Evolutionary conservation across 2,797 vertebrate species (phyloP).

Genomic region (Manis javanica): DNA sequence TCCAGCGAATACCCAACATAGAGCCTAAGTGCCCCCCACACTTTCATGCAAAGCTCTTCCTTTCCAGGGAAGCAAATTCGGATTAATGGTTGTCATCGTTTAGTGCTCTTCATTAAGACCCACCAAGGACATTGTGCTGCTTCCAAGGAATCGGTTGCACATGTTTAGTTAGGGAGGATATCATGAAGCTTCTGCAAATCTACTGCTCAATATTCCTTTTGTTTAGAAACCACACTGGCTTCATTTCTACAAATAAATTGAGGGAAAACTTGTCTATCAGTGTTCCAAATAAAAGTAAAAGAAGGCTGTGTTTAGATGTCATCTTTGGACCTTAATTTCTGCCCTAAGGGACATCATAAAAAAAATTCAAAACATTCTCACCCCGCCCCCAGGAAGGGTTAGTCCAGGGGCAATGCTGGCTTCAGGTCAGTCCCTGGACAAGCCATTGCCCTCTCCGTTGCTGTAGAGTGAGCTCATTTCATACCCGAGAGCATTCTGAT

Average conservation of each 20-base stretch:
- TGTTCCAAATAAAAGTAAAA: neutral
- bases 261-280: neutral
- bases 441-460: neutral
- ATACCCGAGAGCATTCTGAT: neutral
- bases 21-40: neutral
- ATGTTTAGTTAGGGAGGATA: neutral
- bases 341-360: neutral
- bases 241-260: neutral
- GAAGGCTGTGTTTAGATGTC: neutral
- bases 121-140: neutral
- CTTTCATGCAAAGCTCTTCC: neutral
- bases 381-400: neutral
- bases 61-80: neutral
- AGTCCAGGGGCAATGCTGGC: neutral
- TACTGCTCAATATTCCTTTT: neutral
- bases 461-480: neutral
- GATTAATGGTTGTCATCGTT: neutral
- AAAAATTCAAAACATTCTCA: neutral
- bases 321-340: neutral
- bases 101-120: neutral
- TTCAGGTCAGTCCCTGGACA: neutral
- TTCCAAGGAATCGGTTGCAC: neutral
- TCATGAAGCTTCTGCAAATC: neutral
- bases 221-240: neutral
- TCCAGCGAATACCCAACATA: neutral